These are phyloP conservation scores for Poecilia picta DNA, from an alignment of 2,797 vertebrate species.

Conservation along the genomic window DNA sequence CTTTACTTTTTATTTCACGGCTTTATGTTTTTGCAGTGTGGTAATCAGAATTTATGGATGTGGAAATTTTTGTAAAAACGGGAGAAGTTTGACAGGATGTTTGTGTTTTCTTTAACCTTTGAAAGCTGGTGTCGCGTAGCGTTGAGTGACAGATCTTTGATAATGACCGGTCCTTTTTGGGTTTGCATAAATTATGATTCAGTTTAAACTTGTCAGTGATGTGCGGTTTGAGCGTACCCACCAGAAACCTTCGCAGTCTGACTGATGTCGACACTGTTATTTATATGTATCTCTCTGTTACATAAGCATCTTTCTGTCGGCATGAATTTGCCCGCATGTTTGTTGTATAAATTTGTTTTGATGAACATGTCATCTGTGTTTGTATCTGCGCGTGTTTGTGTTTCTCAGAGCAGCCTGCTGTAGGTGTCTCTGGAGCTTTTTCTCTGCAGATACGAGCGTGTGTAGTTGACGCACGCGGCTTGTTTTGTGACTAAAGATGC, in stretches of 20 bases:
- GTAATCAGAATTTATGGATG: not conserved
- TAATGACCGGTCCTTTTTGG: not conserved
- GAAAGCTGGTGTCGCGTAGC: not conserved
- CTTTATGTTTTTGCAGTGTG: too few relatives aligned
- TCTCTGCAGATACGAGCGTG: slow-evolving; percentile 8
- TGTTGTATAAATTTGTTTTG: not conserved
- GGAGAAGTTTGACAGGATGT: not conserved
- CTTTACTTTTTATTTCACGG: too few relatives aligned
- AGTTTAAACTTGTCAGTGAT: not conserved
- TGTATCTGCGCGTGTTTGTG: slow-evolving; percentile 1
- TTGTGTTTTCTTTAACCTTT: not conserved
- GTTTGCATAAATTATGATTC: not conserved
- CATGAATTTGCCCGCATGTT: not conserved
- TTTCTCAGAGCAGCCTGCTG: not conserved
- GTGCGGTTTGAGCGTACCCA: not conserved
- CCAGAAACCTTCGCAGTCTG: not conserved
- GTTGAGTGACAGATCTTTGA: not conserved
- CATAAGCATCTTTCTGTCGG: not conserved
- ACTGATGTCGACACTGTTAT: not conserved
- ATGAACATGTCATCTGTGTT: slow-evolving; percentile 3
- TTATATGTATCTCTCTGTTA: not conserved
- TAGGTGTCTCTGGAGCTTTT: slow-evolving; percentile 10
- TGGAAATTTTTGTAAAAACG: not conserved
- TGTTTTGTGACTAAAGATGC: slow-evolving; percentile 16
- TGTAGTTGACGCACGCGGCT: slow-evolving; percentile 4